Evolutionary conservation across 2,113 vertebrate species (phyloP), one percentile per base, ranked within the genome.

Genomic region (Sinocyclocheilus grahami): DNA sequence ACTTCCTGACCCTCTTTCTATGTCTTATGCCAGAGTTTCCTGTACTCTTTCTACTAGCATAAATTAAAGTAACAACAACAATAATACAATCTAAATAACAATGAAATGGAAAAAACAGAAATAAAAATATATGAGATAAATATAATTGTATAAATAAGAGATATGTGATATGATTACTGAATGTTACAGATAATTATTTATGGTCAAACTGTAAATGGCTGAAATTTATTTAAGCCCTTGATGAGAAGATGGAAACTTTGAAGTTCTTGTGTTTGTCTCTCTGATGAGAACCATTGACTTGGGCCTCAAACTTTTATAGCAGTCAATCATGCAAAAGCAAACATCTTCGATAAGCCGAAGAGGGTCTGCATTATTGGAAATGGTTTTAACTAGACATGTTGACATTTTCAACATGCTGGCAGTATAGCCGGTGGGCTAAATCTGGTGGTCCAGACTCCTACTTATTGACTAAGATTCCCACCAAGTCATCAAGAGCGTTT

Each of bases 331-430:
- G 8, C 48, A 53, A 77, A 77, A 77, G 48, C 87, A 88, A 33
- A 87, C 84, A 82, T 20, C 3, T 75, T 84, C 33, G 79, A 80
- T 24, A 83, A 62, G 51, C 67, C 42, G 48, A 46, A 20, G 79
- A 13, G 24, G 79, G 85, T 89, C 81, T 37, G 83, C 88, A 91
- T 90, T 55, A 86, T 87, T 86, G 71, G 14, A 86, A 90, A 85
- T 53, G 78, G 74, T 89, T 87, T 87, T 92, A 92, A 94, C 93
- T 92, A 93, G 88, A 87, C 84, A 62, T 37, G 65, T 87, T 92
- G 89, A 93, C 92, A 85, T 90, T 91, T 90, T 87, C 62, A 72
- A 33, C 90, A 90, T 88, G 91, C 24, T 91, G 89, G 69, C 13
- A 53, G 62, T 1, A 33, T 83, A 80, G 71, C 76, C 72, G 37